phyloP scores from a whole-genome alignment of 1,140 invertebrate species.

The Sarcophaga bullata region DNA sequence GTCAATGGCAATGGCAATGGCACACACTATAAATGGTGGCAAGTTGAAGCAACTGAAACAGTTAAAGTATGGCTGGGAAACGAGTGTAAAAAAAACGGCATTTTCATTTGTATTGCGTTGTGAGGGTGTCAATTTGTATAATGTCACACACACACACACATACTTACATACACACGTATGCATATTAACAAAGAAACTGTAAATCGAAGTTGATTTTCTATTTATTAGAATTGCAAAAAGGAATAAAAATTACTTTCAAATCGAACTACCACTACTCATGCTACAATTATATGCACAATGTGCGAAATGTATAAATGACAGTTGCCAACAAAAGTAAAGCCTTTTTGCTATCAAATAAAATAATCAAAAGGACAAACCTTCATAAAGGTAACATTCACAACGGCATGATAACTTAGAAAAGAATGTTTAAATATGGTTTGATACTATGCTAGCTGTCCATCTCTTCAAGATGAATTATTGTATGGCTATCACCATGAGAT shows the following conservation, averaged over 20 bases:
- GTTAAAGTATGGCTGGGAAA: neutral
- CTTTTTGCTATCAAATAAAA: too few species aligned
- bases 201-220: conserved; percentile 44
- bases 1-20: too few species aligned
- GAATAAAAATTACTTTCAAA: too few species aligned
- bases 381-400: too few species aligned
- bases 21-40: neutral
- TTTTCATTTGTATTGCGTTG: too few species aligned
- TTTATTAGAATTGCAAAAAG: conserved; percentile 3
- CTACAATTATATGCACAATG: neutral
- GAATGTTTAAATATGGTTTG: too few species aligned
- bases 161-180: neutral
- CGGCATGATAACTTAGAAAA: too few species aligned
- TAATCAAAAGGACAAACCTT: too few species aligned
- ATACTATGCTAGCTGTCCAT: too few species aligned
- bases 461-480: too few species aligned
- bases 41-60: neutral
- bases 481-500: too few species aligned
- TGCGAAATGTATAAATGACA: neutral
- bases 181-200: conserved; percentile 20
- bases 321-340: neutral
- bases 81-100: neutral
- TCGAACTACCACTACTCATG: neutral
- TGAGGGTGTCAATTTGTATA: conserved; percentile 45
- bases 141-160: neutral